Base-by-base conservation (phyloP, 2,797 vertebrate genomes). In the Brotula barbata region DNA sequence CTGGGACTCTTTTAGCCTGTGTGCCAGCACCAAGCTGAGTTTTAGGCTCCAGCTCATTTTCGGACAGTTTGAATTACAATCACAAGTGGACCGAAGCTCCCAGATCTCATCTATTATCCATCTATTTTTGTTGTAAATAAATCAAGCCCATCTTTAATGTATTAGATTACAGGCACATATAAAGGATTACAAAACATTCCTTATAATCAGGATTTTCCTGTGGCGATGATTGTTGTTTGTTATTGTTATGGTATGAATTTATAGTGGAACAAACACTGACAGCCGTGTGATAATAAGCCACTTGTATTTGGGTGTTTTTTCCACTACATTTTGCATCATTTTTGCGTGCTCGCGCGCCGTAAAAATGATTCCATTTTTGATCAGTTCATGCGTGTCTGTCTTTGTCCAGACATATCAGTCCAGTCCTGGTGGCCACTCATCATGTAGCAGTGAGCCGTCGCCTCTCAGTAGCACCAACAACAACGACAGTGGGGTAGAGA, bases 401-500 rank as follows among this genome's bases (percentile, higher is more conserved):
- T 17, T 39, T n/a, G 22, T 36, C 5, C 76, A 96, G 95, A 89
- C 97, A 92, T 91, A 94, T 93, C 95, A 97, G 94, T 93, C 95
- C 93, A 94, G 94, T 88, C 94, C 95, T 90, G 93, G 94, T 82
- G 93, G 95, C 90, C 95, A 94, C 85, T 95, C 96, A 16, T 96
- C 95, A 59, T 94, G 95, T 85, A 95, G 93, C 92, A 94, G 93
- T 69, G 91, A 95, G 83, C 94, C 94, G 50, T 96, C 95, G 81
- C 94, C 95, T 64, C 92, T 94, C 93, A 94, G 94, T 90, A 92
- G 93, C 64, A 86, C 91, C 93, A 89, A 89, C 94, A 91, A 94
- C 94, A 88, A 95, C 90, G 93, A 95, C 93, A 92, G 94, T 83
- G 94, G 94, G 91, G 92, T 97, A 94, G 94, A 94, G 80, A 92